phyloP scores from a whole-genome alignment of 2,113 vertebrate species.

The cattle (Bos taurus) region ARS-UCD2.0 NC_037329.1:19413001-19413500 shows the following conservation, averaged over 20 bases:
- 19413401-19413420: background rate
- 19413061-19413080: background rate
- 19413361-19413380: background rate
- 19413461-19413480: background rate
- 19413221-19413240: background rate
- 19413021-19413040: background rate
- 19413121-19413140: background rate
- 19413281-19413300: background rate
- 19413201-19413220: background rate
- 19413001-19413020: background rate
- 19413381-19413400: background rate
- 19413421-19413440: background rate
- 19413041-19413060: background rate
- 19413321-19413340: background rate
- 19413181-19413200: background rate
- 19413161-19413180: background rate
- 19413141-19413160: background rate
- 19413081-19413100: background rate
- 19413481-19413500: background rate
- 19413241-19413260: background rate
- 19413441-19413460: background rate
- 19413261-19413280: background rate
- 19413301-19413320: background rate
- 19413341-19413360: background rate
- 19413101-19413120: background rate